Base-by-base conservation (phyloP, 2,888 invertebrate genomes). In the Caenorhabditis imperialis region DNA sequence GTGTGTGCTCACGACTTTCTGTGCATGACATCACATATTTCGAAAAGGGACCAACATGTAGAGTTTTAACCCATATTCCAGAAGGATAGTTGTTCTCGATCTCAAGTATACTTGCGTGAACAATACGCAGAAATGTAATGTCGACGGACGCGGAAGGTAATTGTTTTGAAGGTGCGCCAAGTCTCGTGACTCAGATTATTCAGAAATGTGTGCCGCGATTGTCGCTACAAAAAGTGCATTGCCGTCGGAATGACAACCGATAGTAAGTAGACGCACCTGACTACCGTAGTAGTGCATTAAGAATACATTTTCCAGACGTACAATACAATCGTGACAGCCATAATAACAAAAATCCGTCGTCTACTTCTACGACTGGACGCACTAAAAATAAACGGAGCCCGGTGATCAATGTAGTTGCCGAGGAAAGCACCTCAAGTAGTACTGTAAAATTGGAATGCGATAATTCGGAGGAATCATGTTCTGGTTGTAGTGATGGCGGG, bases 311-410 rank as follows among this genome's bases (percentile, higher is more conserved):
- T 45, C 37, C 47, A 72, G 71, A 72, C 45, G 71, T 72, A 27
- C 71, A 72, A 72, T 72, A 72, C 53, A 72, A 72, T 58, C 71
- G 71, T 33, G 63, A 63, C 50, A 61, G 54, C 50, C 71, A 62
- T 53, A 69, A 58, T 30, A 58, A 51, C 53, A 69, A 69, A 27
- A 51, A 38, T 51, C 38, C 57, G n/a, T n/a, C n/a, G n/a, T n/a
- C n/a, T n/a, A n/a, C n/a, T n/a, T n/a, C n/a, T n/a, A n/a, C n/a
- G n/a, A n/a, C n/a, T n/a, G 44, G 67, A 16, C 67, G 67, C 10
- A 16, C 51, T 33, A 69, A 69, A 58, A 69, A 69, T 58, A 69
- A 54, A 22, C 42, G 30, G 18, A 45, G 42, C 18, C 30, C 23
- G 33, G 44, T 51, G 44, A 44, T 55, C 50, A 35, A n/a, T 22